These are phyloP conservation scores for Parambassis ranga DNA, from an alignment of 2,797 vertebrate genomes.

Conservation along the genomic window DNA sequence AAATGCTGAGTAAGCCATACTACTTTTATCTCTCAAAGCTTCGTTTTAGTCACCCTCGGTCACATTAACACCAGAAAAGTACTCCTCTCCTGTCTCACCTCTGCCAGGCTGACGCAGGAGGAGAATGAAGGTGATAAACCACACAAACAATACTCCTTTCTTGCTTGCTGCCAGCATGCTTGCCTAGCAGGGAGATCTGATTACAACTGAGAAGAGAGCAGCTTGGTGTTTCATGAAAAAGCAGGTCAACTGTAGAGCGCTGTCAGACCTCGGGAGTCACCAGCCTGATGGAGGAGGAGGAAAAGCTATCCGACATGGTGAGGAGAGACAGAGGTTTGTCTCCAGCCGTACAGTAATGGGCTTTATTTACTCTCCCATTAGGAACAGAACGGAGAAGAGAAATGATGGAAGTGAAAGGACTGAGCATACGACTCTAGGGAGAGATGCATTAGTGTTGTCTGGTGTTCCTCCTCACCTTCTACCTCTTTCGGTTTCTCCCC, in stretches of 20 bases:
- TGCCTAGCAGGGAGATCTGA: slow-evolving; percentile 72
- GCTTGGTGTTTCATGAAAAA: slow-evolving; percentile 75
- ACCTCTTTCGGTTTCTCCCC: slow-evolving; percentile 34
- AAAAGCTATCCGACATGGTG: slow-evolving; percentile 58
- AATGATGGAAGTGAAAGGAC: slow-evolving; percentile 43
- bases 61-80: slow-evolving; percentile 59
- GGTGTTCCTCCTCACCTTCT: slow-evolving; percentile 56
- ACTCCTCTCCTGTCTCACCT: slow-evolving; percentile 60
- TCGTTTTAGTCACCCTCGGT: slow-evolving; percentile 50
- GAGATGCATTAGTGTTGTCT: slow-evolving; percentile 60
- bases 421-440: slow-evolving; percentile 48
- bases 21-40: slow-evolving; percentile 38
- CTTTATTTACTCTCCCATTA: slow-evolving; percentile 70
- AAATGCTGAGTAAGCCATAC: slow-evolving; percentile 34
- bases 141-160: slow-evolving; percentile 70
- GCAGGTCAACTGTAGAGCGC: slow-evolving; percentile 72
- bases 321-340: slow-evolving; percentile 49
- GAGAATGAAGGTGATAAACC: slow-evolving; percentile 67
- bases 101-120: slow-evolving; percentile 60
- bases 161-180: slow-evolving; percentile 55
- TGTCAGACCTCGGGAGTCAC: slow-evolving; percentile 67
- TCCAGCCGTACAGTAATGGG: slow-evolving; percentile 55
- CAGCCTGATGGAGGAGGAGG: slow-evolving; percentile 53
- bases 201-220: slow-evolving; percentile 74
- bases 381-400: slow-evolving; percentile 39